These are phyloP conservation scores for Clunio marinus DNA, from an alignment of 2,888 invertebrate genomes.

Conservation along the genomic window DNA sequence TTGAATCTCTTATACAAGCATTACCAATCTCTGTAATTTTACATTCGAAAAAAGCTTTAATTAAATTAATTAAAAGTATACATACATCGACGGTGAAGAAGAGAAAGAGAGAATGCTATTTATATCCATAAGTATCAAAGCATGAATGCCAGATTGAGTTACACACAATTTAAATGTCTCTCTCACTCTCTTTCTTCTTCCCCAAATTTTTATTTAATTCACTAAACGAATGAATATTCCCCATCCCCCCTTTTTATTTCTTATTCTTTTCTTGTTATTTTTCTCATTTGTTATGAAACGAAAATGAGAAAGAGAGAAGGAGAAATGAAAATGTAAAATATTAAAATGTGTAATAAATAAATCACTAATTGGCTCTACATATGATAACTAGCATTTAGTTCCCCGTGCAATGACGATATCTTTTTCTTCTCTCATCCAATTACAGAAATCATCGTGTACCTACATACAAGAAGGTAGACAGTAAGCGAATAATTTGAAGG, in stretches of 20 bases:
- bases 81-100: not conserved
- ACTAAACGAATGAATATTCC: too few species aligned
- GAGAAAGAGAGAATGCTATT: not conserved
- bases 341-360: conserved; percentile 38
- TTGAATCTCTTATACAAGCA: conserved; percentile 1
- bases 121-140: not conserved
- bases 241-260: too few species aligned
- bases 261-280: conserved; percentile 7
- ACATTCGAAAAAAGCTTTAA: conserved; percentile 40
- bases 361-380: conserved; percentile 38
- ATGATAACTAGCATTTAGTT: conserved; percentile 33
- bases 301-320: not conserved
- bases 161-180: not conserved
- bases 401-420: not conserved
- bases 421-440: conserved; percentile 19
- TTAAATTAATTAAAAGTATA: conserved; percentile 41
- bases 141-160: not conserved
- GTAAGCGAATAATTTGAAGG: conserved; percentile 1
- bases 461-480: not conserved
- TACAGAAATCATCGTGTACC: not conserved
- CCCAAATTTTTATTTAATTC: too few species aligned
- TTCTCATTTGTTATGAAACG: conserved; percentile 4
- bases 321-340: conserved; percentile 28
- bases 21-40: conserved; percentile 38
- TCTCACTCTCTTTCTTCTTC: not conserved